Evolutionary conservation across 2,113 vertebrate genomes (phyloP), one percentile per base, ranked within the genome.

Genomic region (Gulo gulo): DNA sequence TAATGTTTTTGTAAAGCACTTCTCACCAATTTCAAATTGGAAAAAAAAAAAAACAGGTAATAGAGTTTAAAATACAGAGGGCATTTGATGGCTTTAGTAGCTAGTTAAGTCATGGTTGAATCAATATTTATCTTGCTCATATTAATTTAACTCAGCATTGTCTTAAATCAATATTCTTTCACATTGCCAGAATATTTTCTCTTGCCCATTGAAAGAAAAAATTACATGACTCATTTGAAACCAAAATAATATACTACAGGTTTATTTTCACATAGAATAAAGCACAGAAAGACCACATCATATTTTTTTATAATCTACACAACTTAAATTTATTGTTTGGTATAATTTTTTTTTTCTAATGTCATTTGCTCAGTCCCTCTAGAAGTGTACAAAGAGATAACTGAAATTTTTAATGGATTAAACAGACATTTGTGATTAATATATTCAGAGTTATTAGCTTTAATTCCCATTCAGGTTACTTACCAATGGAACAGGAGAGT

Each of bases 391-490:
- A 61, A 96, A 89, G 47, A 91, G 15, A 94, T 93, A 92, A 92
- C 78, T 88, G 23, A 88, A 94, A 50, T 52, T 26, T 36, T 93
- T 76, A 97, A 95, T 97, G 12, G 2, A 84, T 65, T 92, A 63
- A 86, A 31, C 45, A 93, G 21, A 84, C 11, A 81, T 83, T 93
- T 63, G 29, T 94, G 42, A 95, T 97, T 96, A 97, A 50, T 57
- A 86, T 69, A 97, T 83, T 93, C 61, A 94, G 50, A 86, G 14
- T 90, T 93, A 92, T 78, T 95, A 97, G 59, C 16, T 96, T 7
- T 88, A 94, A 85, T 95, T 92, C 36, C 96, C 8, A 76, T 31
- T 95, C 39, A 87, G n/a, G 13, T 95, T 93, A 76, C 36, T 91
- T 93, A 95, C 39, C 63, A 80, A 65, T 95, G 34, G 55, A 91